Evolutionary conservation across 2,888 invertebrate species (phyloP), one percentile per base, ranked within the genome.

Genomic region (Drosophila barbarae): DNA sequence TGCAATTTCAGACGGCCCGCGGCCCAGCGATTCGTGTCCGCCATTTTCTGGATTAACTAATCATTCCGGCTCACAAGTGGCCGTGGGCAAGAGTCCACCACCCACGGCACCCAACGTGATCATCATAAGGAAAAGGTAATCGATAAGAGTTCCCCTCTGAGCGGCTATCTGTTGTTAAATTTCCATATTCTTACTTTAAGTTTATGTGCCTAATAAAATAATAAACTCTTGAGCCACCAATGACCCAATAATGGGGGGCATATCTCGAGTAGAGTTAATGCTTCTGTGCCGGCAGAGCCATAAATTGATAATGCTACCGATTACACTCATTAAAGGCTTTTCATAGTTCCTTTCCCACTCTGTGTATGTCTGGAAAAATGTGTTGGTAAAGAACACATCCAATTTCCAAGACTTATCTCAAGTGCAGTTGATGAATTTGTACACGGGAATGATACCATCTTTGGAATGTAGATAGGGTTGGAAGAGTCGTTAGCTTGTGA

Each of bases 1-100:
- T 73, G 73, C 73, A 66, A 59, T 52, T 63, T 70, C 57, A 71
- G 66, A 71, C 69, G 71, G 69, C 66, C 51, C 50, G 9, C 55
- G 46, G 58, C 52, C 39, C 52, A 26, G 23, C 36, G 47, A 4
- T 42, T 38, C 23, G 32, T 21, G 38, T 18, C 30, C 46, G 58
- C 32, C 47, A 49, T 55, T 64, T 47, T 30, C 23, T 46, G 69
- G 69, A 58, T 61, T 70, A 53, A 63, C 64, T 39, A 51, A 51
- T 60, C 61, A 51, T 46, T 61, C 32, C 23, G 41, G 34, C 36
- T n/a, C 32, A 42, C 35, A 65, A 65, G 56, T 38, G 57, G 49
- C 18, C 56, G 10, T n/a, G 32, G 36, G 34, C 50, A 30, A 44
- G 44, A 56, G 68, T 67, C 68, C 68, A 49, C 10, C 26, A n/a